Evolutionary conservation across 2,888 invertebrate species (phyloP).

Genomic region (Polylopha cassiicola): DNA sequence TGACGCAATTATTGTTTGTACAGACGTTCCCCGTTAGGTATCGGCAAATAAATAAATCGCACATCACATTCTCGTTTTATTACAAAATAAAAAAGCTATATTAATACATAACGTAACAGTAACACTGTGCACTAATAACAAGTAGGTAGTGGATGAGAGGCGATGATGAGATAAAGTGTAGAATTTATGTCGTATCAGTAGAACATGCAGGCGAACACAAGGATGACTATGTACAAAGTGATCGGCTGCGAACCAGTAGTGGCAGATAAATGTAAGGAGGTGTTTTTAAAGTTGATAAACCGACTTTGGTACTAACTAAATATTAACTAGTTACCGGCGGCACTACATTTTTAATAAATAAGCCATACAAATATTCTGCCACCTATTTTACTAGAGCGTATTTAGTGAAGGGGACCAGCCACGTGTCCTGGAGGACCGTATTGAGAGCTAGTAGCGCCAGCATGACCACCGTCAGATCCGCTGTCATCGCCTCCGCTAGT

Average conservation of each 20-base stretch:
- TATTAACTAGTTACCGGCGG: no score
- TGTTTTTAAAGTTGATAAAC: background rate
- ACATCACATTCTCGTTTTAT: slow-evolving; percentile 66
- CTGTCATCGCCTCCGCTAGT: slow-evolving; percentile 48
- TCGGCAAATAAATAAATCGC: slow-evolving; percentile 50
- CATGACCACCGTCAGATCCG: slow-evolving; percentile 45
- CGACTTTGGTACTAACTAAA: no score
- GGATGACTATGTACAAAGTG: slow-evolving; percentile 63
- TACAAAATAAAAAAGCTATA: slow-evolving; percentile 70
- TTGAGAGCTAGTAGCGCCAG: slow-evolving; percentile 65
- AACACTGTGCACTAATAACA: slow-evolving; percentile 75
- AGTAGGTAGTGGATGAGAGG: slow-evolving; percentile 61
- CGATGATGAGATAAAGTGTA: slow-evolving; percentile 46
- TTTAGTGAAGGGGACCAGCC: slow-evolving; percentile 70
- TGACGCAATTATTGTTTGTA: slow-evolving; percentile 48
- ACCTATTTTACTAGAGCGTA: slow-evolving; percentile 33
- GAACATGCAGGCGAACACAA: slow-evolving; percentile 44
- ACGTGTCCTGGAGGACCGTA: slow-evolving; percentile 74
- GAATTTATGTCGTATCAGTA: slow-evolving; percentile 36
- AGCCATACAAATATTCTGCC: slow-evolving; percentile 44
- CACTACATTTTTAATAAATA: slow-evolving; percentile 41
- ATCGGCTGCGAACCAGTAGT: slow-evolving; percentile 42
- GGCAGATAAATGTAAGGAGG: slow-evolving; percentile 28
- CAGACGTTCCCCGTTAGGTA: slow-evolving; percentile 37
- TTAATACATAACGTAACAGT: slow-evolving; percentile 73